phyloP scores from a whole-genome alignment of 2,888 invertebrate genomes.

The Synanthedon formicaeformis region DNA sequence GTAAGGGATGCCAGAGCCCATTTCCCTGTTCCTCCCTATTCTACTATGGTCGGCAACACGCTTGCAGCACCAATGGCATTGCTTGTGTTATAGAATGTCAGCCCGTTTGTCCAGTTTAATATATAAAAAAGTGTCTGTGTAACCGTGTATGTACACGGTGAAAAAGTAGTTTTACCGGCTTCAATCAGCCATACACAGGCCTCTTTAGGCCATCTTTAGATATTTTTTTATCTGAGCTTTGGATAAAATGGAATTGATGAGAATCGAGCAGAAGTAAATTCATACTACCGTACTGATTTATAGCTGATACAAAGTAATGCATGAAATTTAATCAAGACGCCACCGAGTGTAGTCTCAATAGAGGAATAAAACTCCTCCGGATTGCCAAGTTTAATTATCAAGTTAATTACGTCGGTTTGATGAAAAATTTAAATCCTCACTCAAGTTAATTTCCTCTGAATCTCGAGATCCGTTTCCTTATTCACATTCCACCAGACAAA shows the following conservation, averaged over 20 bases:
- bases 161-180: too few species aligned
- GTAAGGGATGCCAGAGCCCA: too few species aligned
- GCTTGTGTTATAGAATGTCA: too few species aligned
- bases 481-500: constrained; percentile 39
- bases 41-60: too few species aligned
- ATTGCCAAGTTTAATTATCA: constrained; percentile 60
- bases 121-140: too few species aligned
- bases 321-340: constrained; percentile 18
- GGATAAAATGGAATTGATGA: neutral
- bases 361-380: constrained; percentile 39
- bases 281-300: neutral
- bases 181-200: too few species aligned
- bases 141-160: too few species aligned
- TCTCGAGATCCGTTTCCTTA: constrained; percentile 44
- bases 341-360: constrained; percentile 32
- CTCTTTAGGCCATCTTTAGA: too few species aligned
- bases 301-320: neutral
- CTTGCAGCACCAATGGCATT: too few species aligned
- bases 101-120: too few species aligned
- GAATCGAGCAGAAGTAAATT: neutral
- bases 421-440: constrained; percentile 62
- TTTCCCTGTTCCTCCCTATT: too few species aligned
- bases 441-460: constrained; percentile 57
- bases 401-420: constrained; percentile 63
- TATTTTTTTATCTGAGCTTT: neutral